Evolutionary conservation across 2,797 vertebrate species (phyloP).

Genomic region (Uromys caudimaculatus): DNA sequence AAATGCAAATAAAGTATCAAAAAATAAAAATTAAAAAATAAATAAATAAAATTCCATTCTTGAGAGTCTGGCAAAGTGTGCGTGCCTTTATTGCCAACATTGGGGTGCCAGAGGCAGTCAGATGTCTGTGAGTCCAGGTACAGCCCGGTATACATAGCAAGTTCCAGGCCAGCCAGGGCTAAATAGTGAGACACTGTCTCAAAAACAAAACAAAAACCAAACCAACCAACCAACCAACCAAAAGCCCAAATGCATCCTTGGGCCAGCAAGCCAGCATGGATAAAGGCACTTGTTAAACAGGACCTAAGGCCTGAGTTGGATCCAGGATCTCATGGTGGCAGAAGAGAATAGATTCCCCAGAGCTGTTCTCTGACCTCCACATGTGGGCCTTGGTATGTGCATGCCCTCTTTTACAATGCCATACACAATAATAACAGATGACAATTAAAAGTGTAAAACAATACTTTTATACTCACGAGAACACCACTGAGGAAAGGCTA

Average conservation of each 20-base stretch:
- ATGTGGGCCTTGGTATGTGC: background rate
- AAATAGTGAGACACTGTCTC: background rate
- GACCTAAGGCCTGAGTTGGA: background rate
- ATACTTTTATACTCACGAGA: background rate
- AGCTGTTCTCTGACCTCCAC: background rate
- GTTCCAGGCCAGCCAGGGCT: background rate
- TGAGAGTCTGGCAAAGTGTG: background rate
- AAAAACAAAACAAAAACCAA: background rate
- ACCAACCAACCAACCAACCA: background rate
- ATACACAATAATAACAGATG: background rate
- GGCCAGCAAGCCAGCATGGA: background rate
- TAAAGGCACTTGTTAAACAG: background rate
- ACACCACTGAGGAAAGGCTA: background rate
- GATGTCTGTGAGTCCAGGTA: background rate
- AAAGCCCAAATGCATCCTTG: background rate
- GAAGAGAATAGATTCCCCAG: background rate
- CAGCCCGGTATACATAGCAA: background rate
- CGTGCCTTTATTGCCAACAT: background rate
- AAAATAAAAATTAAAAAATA: too few species aligned
- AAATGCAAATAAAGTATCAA: too few species aligned
- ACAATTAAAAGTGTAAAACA: too few species aligned
- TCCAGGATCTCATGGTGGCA: background rate
- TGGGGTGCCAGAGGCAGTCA: background rate
- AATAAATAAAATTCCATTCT: background rate
- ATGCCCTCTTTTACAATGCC: background rate